phyloP scores from a whole-genome alignment of 2,113 vertebrate genomes.

The Lepisosteus osseus region DNA sequence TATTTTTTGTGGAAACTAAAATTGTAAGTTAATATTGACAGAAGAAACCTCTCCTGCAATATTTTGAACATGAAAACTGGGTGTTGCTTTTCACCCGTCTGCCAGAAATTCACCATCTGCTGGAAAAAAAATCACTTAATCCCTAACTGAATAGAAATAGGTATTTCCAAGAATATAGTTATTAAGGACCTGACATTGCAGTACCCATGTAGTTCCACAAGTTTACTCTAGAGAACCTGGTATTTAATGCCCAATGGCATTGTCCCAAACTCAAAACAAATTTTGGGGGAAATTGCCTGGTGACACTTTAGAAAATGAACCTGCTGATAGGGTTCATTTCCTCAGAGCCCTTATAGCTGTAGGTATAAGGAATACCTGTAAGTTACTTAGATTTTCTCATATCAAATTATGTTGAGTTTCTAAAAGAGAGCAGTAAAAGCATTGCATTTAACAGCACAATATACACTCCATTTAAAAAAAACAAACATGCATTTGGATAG shows the following conservation, averaged over 20 bases:
- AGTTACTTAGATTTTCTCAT: too few species aligned
- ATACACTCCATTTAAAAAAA: too few species aligned
- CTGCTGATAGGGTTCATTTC: too few species aligned
- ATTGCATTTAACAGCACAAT: too few species aligned
- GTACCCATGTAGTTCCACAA: constrained; percentile 7
- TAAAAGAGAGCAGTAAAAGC: too few species aligned
- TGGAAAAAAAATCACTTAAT: constrained; percentile 23
- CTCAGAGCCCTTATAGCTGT: too few species aligned
- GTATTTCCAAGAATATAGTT: constrained; percentile 26
- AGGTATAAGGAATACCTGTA: too few species aligned
- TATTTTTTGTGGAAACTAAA: constrained; percentile 18
- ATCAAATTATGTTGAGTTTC: too few species aligned
- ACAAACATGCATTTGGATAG: too few species aligned
- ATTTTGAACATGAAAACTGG: constrained; percentile 13
- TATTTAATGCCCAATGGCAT: constrained; percentile 23
- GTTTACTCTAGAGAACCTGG: constrained; percentile 33
- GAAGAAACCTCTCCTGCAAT: not conserved
- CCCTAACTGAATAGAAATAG: constrained; percentile 20
- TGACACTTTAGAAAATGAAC: too few species aligned
- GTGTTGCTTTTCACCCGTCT: not conserved
- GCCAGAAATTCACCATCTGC: constrained; percentile 21
- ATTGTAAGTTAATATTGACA: constrained; percentile 17
- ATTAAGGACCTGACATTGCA: constrained; percentile 36
- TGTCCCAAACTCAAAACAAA: constrained; percentile 28
- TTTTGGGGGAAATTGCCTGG: constrained; percentile 8